A percentile compares a stretch with the other conserved stretches of the same genome.
These are phyloP conservation scores for Caenorhabditis sp. DNA, from an alignment of 2,888 invertebrate genomes.

Conservation along the genomic window DNA sequence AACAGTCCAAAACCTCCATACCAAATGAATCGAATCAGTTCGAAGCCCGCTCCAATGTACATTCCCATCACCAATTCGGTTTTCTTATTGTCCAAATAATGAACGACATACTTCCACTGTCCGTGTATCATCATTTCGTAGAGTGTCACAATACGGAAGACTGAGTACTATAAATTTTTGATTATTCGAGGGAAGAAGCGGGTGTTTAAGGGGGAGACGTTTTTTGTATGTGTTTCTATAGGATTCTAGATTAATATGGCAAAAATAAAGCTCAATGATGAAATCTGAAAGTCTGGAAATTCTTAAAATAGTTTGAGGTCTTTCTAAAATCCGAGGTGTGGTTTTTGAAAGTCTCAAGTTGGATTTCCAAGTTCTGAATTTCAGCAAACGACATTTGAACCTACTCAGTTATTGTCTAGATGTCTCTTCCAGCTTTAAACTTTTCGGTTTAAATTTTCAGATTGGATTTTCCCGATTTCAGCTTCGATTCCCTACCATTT, in stretches of 20 bases:
- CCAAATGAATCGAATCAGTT: slow-evolving; percentile 45
- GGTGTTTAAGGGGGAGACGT: neutral
- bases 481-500: slow-evolving; percentile 37
- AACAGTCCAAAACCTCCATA: too few relatives aligned
- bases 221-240: neutral
- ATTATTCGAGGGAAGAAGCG: neutral
- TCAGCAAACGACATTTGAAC: too few relatives aligned
- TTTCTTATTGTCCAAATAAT: slow-evolving; percentile 14
- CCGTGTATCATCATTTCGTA: slow-evolving; percentile 51
- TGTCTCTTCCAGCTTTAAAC: too few relatives aligned
- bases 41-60: slow-evolving; percentile 51
- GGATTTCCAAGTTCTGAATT: too few relatives aligned
- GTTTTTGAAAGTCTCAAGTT: too few relatives aligned
- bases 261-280: too few relatives aligned
- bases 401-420: too few relatives aligned
- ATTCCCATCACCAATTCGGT: slow-evolving; percentile 34
- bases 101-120: slow-evolving; percentile 39
- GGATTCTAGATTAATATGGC: neutral
- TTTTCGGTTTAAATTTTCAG: neutral
- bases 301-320: too few relatives aligned
- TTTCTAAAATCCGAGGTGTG: too few relatives aligned
- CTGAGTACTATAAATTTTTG: slow-evolving; percentile 35
- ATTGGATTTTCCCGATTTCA: neutral
- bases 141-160: slow-evolving; percentile 55
- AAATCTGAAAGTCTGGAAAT: too few relatives aligned